Evolutionary conservation across 2,888 invertebrate genomes (phyloP), one percentile per base, ranked within the genome.

Genomic region (Unio delphinus): DNA sequence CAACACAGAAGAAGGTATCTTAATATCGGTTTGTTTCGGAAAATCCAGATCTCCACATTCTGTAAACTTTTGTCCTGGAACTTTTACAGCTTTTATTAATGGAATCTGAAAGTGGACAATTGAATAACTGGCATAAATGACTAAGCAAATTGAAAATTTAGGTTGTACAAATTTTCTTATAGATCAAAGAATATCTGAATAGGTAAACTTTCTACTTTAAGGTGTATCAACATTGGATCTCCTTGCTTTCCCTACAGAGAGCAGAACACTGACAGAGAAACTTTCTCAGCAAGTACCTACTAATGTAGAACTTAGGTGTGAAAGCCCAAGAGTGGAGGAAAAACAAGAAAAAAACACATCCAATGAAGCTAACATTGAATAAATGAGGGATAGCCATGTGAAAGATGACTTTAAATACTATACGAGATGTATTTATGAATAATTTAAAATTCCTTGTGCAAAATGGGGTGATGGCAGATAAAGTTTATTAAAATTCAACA

Each of bases 401-500:
- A 23, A 23, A 23, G 23, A 23, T 23, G 23, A 23, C 23, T 23
- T 23, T n/a, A 64, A 61, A 18, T 69, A 71, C 56, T 74, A 72
- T 59, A 74, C 67, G 30, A 69, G 65, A 1, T 66, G 69, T 59
- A 59, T 15, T 26, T 57, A 69, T 67, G 54, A 64, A 1, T 61
- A 68, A 55, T 72, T 75, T 61, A 26, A 62, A 61, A 11, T 78
- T 74, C 61, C 65, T 72, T 28, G 63, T 74, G 17, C 73, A 73
- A 8, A 67, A 75, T 67, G 70, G 70, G 11, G 55, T 76, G 3
- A 74, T 76, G 72, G 69, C 66, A 7, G 74, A 78, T 54, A 75
- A 72, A 70, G 68, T 6, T 72, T 72, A 26, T 30, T 59, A 23
- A 23, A 18, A 73, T 76, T 8, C 4, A 34, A 6, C 61, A 73